Evolutionary conservation across 2,888 invertebrate species (phyloP), one percentile per base, ranked within the genome.

Genomic region (Helobdella robusta): DNA sequence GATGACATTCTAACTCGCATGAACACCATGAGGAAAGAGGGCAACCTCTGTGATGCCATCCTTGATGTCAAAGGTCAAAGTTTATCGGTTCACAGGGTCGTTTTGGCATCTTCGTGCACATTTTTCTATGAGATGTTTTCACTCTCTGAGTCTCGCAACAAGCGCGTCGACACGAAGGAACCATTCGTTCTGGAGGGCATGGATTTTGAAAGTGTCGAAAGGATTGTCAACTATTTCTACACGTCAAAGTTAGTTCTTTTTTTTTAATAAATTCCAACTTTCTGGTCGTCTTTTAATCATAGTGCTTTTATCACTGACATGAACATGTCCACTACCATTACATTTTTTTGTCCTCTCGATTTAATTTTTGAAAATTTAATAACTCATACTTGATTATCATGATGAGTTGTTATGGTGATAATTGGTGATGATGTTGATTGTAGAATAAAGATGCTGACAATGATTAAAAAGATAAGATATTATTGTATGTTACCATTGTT

Each of bases 1-100:
- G 70, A 69, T 52, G 71, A 72, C 2, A 85, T 85, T 72, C 83
- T 89, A 69, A 80, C 82, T 64, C 84, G 86, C 44, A 84, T 89
- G 71, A 87, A 87, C 81, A 86, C 85, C 81, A 85, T 89, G 84
- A 83, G 89, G 74, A 87, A 87, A 80, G 87, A 88, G 78, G 85
- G 86, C 66, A 87, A 89, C 77, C 89, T 91, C 81, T 91, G 88
- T 82, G 91, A 91, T 82, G 88, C 88, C 73, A 84, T 87, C 75
- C 83, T 91, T 74, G 86, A 88, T 78, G 89, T 88, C 76, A 84
- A 84, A 58, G 85, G 83, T 73, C 82, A 83, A 44, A 89, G 89
- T 78, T 83, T 87, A 60, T 84, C 85, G 70, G 87, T 86, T 18
- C 91, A 91, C 79, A 83, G 87, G 72, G 88, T 88, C 61, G 87